Evolutionary conservation across 1,140 invertebrate species (phyloP).

Genomic region (Hypsibius dujardini): DNA sequence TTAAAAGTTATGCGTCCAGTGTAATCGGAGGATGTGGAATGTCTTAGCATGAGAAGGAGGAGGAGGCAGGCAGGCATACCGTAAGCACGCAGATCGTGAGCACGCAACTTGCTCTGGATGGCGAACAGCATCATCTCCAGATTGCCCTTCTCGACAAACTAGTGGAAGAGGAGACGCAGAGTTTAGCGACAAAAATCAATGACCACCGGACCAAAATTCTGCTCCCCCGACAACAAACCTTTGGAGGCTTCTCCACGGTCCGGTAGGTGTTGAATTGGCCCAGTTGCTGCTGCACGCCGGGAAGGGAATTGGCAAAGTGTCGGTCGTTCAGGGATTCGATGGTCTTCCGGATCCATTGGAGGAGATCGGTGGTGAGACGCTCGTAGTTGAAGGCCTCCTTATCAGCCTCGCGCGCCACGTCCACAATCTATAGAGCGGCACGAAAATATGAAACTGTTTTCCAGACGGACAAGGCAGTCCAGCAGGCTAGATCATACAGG

Average conservation of each 20-base stretch:
- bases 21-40: too few species aligned
- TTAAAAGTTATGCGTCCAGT: too few species aligned
- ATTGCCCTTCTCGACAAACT: conserved; percentile 96
- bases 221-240: too few species aligned
- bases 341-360: conserved; percentile 90
- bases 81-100: conserved; percentile 97
- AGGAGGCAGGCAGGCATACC: too few species aligned
- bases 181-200: too few species aligned
- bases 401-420: conserved; percentile 95
- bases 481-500: background rate
- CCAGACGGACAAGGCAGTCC: too few species aligned
- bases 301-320: conserved; percentile 82
- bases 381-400: conserved; percentile 63
- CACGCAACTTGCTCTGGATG: conserved; percentile 90
- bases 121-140: conserved; percentile 92
- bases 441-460: too few species aligned
- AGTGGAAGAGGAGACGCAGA: too few species aligned
- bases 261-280: conserved; percentile 91
- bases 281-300: conserved; percentile 85
- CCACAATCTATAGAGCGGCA: conserved; percentile 73
- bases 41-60: too few species aligned
- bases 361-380: conserved; percentile 75
- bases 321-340: conserved; percentile 80
- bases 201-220: too few species aligned
- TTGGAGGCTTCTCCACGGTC: conserved; percentile 94